Evolutionary conservation across 2,888 invertebrate genomes (phyloP).

Genomic region (Temnothorax rugatulus): DNA sequence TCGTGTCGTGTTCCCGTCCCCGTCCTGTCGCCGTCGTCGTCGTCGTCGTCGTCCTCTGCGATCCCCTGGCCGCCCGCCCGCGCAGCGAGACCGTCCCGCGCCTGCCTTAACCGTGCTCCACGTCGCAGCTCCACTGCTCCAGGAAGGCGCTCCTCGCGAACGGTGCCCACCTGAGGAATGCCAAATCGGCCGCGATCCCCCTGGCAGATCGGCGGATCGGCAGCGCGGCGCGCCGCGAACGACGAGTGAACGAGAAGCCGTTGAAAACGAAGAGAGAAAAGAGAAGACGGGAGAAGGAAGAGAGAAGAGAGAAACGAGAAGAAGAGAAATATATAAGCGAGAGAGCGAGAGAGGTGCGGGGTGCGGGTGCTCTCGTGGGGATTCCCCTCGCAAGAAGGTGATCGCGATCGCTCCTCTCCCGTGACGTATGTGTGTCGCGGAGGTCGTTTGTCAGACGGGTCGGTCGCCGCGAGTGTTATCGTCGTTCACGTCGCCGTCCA

Average conservation of each 20-base stretch:
- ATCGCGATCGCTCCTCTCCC: slow-evolving; percentile 65
- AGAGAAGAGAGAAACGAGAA: no score
- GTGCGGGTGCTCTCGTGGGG: slow-evolving; percentile 62
- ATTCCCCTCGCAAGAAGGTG: slow-evolving; percentile 66
- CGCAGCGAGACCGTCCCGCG: slow-evolving; percentile 75
- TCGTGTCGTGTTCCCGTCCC: not conserved
- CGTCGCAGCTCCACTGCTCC: slow-evolving; percentile 40
- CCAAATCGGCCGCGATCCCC: slow-evolving; percentile 63
- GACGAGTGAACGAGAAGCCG: slow-evolving; percentile 57
- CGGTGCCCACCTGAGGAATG: slow-evolving; percentile 87
- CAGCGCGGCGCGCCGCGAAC: slow-evolving; percentile 52
- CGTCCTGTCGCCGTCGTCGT: not conserved
- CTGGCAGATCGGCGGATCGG: slow-evolving; percentile 47
- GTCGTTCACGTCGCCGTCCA: slow-evolving; percentile 38
- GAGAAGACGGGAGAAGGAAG: not conserved
- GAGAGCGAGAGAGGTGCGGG: slow-evolving; percentile 31
- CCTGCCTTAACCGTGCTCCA: not conserved
- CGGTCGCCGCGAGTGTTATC: slow-evolving; percentile 57
- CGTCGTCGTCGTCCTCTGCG: not conserved
- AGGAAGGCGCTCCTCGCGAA: slow-evolving; percentile 85
- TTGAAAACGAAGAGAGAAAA: not conserved
- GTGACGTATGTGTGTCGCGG: slow-evolving; percentile 84
- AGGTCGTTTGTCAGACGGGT: slow-evolving; percentile 79
- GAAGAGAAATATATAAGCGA: slow-evolving; percentile 27
- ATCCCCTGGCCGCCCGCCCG: not conserved